phyloP scores from a whole-genome alignment of 1,140 invertebrate species.

The Drosophila lini region DNA sequence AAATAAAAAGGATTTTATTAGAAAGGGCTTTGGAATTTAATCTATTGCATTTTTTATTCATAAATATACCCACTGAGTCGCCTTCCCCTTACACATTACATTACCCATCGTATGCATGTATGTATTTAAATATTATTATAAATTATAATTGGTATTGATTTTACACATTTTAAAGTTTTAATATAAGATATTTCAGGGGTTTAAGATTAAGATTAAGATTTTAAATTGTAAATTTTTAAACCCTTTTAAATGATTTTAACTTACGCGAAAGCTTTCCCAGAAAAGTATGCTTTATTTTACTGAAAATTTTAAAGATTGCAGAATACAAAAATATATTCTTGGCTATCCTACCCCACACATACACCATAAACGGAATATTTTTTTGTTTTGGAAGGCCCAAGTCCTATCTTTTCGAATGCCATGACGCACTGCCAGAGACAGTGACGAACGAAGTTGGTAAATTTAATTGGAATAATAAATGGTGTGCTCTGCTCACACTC shows the following conservation, averaged over 20 bases:
- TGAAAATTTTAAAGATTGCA: too few species aligned
- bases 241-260: background rate
- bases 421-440: conserved; percentile 60
- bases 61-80: background rate
- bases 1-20: conserved; percentile 13
- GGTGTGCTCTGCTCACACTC: conserved; percentile 14
- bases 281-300: conserved; percentile 14
- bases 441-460: conserved; percentile 62
- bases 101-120: conserved; percentile 23
- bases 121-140: conserved; percentile 8
- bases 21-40: conserved; percentile 35
- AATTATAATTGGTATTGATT: background rate
- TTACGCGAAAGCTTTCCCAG: background rate
- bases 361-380: background rate
- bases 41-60: conserved; percentile 25
- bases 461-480: conserved; percentile 82
- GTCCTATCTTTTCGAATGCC: conserved; percentile 22
- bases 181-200: background rate
- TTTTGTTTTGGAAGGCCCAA: conserved; percentile 4
- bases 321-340: too few species aligned
- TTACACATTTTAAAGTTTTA: background rate
- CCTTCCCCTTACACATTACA: background rate
- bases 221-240: background rate
- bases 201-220: background rate
- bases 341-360: background rate